These are phyloP conservation scores for Serranus cabrilla DNA, from an alignment of 2,797 vertebrate genomes.

Conservation along the genomic window DNA sequence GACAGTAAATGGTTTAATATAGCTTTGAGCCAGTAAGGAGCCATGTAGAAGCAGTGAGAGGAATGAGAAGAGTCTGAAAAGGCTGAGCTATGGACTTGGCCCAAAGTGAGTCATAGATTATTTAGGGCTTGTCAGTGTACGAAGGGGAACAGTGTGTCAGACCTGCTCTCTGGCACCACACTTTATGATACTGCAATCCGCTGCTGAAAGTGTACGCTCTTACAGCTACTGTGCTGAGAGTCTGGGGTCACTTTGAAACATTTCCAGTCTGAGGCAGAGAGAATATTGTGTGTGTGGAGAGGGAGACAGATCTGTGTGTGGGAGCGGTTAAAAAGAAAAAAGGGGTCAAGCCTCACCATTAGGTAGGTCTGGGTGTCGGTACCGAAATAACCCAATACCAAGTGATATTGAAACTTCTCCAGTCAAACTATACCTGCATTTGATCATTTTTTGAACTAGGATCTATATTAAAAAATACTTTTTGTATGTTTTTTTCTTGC, in stretches of 20 bases:
- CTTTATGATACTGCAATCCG: conserved; percentile 51
- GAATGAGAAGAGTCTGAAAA: conserved; percentile 35
- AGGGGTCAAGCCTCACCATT: conserved; percentile 15
- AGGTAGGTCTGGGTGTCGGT: too few relatives aligned
- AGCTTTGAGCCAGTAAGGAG: neutral
- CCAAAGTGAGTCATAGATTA: conserved; percentile 72
- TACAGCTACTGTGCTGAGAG: conserved; percentile 10
- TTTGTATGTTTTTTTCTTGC: too few relatives aligned
- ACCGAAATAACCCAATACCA: too few relatives aligned
- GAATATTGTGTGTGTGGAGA: neutral
- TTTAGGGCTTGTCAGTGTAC: conserved; percentile 56
- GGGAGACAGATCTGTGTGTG: conserved; percentile 17
- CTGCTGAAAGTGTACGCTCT: conserved; percentile 20
- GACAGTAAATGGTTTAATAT: neutral
- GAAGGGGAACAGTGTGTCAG: conserved; percentile 36
- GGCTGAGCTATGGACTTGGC: conserved; percentile 54
- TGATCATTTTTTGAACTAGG: too few relatives aligned
- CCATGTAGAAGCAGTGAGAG: neutral
- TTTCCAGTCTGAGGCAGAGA: conserved; percentile 16
- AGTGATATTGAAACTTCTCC: too few relatives aligned
- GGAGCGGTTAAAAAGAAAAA: conserved; percentile 24
- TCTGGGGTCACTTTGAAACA: conserved; percentile 33
- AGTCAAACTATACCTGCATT: too few relatives aligned
- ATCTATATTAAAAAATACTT: too few relatives aligned
- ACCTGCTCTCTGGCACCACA: conserved; percentile 42